A percentile compares a stretch with the other conserved stretches of the same genome.
Conservation (phyloP, 2,113 vertebrate species). For the Halcyon malimbica region DNA sequence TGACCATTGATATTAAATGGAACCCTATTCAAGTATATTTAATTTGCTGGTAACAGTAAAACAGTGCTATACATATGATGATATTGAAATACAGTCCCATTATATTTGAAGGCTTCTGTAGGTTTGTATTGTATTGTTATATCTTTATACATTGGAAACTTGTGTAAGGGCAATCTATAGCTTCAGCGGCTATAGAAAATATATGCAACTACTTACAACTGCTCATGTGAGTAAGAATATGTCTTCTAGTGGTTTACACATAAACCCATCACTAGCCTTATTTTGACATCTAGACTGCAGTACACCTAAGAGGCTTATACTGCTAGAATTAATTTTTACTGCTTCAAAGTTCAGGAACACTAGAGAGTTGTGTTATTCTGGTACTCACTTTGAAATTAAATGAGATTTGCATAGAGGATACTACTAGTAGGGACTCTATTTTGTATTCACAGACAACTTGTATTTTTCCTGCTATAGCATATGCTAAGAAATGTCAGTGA, state of each 20-base stretch:
- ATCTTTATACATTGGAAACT: neutral
- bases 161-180: neutral
- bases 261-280: neutral
- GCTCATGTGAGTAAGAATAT: neutral
- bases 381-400: neutral
- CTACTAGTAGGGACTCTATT: neutral
- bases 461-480: neutral
- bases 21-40: neutral
- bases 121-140: neutral
- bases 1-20: neutral
- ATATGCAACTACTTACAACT: neutral
- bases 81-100: neutral
- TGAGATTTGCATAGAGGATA: neutral
- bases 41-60: neutral
- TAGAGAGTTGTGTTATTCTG: neutral
- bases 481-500: neutral
- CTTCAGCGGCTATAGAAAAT: neutral
- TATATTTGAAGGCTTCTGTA: neutral
- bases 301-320: neutral
- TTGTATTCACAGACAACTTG: neutral
- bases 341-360: neutral
- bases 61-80: neutral
- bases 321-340: neutral
- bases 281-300: neutral
- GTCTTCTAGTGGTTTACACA: neutral